phyloP scores from a whole-genome alignment of 2,888 invertebrate genomes.

The Pterostichus niger region DNA sequence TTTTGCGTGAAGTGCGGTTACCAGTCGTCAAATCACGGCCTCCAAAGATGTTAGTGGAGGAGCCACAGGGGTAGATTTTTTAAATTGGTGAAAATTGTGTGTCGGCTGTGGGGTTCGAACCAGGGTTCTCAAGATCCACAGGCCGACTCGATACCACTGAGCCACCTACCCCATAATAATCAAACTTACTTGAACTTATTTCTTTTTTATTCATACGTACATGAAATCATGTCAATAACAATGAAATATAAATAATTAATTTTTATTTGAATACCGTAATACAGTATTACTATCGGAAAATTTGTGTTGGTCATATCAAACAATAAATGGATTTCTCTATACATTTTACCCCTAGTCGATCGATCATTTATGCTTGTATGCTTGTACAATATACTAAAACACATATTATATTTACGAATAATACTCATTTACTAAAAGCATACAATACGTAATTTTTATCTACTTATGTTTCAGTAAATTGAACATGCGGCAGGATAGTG shows the following conservation, averaged over 20 bases:
- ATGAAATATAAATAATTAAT: background rate
- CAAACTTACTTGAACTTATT: background rate
- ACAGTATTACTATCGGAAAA: conserved; percentile 6
- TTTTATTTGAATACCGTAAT: conserved; percentile 26
- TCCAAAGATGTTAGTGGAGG: too few relatives aligned
- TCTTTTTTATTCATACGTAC: background rate
- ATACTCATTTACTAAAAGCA: conserved; percentile 46
- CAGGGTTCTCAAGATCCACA: too few relatives aligned
- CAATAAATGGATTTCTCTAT: background rate
- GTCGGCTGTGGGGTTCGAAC: too few relatives aligned
- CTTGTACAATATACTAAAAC: conserved; percentile 42
- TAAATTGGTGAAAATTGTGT: too few relatives aligned
- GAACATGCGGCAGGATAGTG: conserved; percentile 6
- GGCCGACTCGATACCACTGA: too few relatives aligned
- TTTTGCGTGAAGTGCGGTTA: too few relatives aligned
- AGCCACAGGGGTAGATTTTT: too few relatives aligned
- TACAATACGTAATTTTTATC: conserved; percentile 34
- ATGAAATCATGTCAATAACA: background rate
- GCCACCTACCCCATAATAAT: too few relatives aligned
- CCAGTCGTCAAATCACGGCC: too few relatives aligned
- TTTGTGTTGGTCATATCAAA: conserved; percentile 13
- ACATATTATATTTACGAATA: conserved; percentile 41
- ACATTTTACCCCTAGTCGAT: background rate
- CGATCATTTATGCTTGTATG: conserved; percentile 14
- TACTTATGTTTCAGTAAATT: conserved; percentile 39